Percentiles rank a stretch among this genome's conserved stretches.
phyloP scores from a whole-genome alignment of 2,113 vertebrate species.

The Garra rufa region DNA sequence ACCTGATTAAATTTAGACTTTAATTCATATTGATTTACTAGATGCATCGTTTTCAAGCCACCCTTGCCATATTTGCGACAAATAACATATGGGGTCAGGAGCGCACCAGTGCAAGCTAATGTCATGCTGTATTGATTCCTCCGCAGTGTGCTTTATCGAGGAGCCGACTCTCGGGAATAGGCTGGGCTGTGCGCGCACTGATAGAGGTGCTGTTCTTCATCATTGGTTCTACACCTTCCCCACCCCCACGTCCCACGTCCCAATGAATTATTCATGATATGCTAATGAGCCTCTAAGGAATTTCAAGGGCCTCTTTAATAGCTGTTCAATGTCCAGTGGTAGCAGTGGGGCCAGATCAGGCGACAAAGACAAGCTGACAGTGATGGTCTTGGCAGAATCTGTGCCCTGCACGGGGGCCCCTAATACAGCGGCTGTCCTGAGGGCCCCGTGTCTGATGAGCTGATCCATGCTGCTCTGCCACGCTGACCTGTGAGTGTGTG shows the following conservation, averaged over 20 bases:
- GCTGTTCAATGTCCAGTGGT: constrained; percentile 47
- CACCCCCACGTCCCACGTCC: constrained; percentile 14
- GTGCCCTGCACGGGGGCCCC: constrained; percentile 57
- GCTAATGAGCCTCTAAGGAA: constrained; percentile 59
- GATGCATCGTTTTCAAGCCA: constrained; percentile 27
- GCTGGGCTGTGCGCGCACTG: constrained; percentile 38
- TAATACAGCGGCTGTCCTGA: constrained; percentile 57
- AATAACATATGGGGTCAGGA: constrained; percentile 44
- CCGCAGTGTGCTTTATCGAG: constrained; percentile 40
- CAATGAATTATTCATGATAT: constrained; percentile 63
- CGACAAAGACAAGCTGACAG: constrained; percentile 58
- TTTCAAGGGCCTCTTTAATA: constrained; percentile 61
- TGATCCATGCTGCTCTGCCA: constrained; percentile 25
- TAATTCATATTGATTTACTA: constrained; percentile 45
- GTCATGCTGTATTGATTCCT: constrained; percentile 58
- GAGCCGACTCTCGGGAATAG: constrained; percentile 46
- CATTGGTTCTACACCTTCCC: constrained; percentile 49
- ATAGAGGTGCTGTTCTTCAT: constrained; percentile 59
- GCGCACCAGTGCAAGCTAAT: constrained; percentile 46
- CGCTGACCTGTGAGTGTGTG: constrained; percentile 46
- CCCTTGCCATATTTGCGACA: constrained; percentile 17
- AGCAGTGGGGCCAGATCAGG: constrained; percentile 37
- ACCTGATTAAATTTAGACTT: constrained; percentile 29
- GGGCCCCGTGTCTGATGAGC: constrained; percentile 51
- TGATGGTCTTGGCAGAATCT: constrained; percentile 60